Evolutionary conservation across 2,888 invertebrate species (phyloP).

Genomic region (Parnassius apollo): DNA sequence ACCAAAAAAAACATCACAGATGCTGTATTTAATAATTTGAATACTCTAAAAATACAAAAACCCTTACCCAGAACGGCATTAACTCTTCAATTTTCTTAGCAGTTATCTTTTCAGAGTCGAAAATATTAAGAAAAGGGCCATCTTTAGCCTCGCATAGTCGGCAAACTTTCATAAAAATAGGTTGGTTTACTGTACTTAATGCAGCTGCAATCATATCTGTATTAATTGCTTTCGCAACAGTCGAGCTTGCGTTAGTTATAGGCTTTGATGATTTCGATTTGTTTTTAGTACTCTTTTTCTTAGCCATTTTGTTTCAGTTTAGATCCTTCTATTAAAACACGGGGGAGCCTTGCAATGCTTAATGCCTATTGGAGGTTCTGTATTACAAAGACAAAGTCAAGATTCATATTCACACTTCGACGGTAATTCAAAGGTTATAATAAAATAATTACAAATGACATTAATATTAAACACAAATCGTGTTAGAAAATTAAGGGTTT

Average conservation of each 20-base stretch:
- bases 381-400: not conserved
- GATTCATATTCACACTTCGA: not conserved
- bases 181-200: slow-evolving; percentile 42
- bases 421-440: not conserved
- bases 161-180: slow-evolving; percentile 62
- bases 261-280: slow-evolving; percentile 46
- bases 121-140: slow-evolving; percentile 75
- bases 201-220: slow-evolving; percentile 48
- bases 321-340: slow-evolving; percentile 12
- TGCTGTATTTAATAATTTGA: not conserved
- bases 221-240: slow-evolving; percentile 33
- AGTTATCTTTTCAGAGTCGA: slow-evolving; percentile 64
- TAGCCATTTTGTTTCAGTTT: slow-evolving; percentile 50
- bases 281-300: slow-evolving; percentile 44
- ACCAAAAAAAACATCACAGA: too few relatives aligned
- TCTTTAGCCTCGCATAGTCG: slow-evolving; percentile 71
- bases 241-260: slow-evolving; percentile 28
- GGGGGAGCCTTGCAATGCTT: not conserved
- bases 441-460: not conserved
- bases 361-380: too few relatives aligned
- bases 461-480: not conserved
- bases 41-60: too few relatives aligned
- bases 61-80: slow-evolving; percentile 70
- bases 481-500: not conserved
- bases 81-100: slow-evolving; percentile 69